A percentile compares a stretch with the other conserved stretches of the same genome.
Conservation (phyloP, 2,113 vertebrate genomes). For the Rhinolophus ferrumequinum region DNA sequence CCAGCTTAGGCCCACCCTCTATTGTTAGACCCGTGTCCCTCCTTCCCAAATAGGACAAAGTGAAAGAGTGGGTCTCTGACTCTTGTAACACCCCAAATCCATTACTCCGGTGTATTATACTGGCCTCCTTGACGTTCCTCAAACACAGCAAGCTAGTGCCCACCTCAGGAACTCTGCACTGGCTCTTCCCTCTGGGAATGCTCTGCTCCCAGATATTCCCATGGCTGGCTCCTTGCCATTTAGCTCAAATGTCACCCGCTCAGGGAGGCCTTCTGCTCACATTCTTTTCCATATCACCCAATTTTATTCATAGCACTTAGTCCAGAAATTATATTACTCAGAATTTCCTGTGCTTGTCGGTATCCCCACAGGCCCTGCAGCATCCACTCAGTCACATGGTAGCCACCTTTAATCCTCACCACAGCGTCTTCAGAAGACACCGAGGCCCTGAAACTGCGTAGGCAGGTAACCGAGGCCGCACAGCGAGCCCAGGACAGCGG, state of each 20-base stretch:
- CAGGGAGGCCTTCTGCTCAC: neutral
- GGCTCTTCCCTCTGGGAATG: neutral
- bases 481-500: neutral
- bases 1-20: neutral
- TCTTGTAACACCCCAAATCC: neutral
- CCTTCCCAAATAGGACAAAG: neutral
- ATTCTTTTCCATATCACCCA: neutral
- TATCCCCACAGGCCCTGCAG: neutral
- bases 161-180: neutral
- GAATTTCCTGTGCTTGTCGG: neutral
- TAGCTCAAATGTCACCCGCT: neutral
- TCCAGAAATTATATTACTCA: neutral
- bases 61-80: neutral
- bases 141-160: neutral
- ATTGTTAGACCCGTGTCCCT: neutral
- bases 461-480: neutral
- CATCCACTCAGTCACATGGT: neutral
- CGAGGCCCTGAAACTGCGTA: neutral
- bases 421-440: neutral
- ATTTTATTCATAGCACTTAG: neutral
- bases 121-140: neutral
- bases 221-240: neutral
- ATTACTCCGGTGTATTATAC: no score
- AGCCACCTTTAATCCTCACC: neutral
- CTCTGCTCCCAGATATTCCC: neutral